Evolutionary conservation across 2,888 invertebrate species (phyloP), one percentile per base, ranked within the genome.

Genomic region (Calliopum simillimum): DNA sequence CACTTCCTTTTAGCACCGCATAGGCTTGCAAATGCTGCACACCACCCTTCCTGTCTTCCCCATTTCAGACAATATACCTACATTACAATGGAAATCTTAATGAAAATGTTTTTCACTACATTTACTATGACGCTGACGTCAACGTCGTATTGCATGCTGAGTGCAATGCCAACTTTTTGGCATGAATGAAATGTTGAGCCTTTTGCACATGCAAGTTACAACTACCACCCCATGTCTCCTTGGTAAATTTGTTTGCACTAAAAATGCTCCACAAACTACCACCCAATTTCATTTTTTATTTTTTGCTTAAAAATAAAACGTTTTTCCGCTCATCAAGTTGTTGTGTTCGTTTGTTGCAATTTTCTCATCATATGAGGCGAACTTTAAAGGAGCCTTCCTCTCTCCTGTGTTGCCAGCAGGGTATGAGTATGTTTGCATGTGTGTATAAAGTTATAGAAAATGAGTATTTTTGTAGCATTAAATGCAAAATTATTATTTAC

Each of bases 401-500:
- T 47, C 3, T 16, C n/a, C 51, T 51, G 11, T 21, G 51, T 53
- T 23, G 21, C 21, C 23, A 23, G 25, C 58, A 33, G 11, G 13
- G 4, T 16, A 16, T 11, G 21, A 41, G 21, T n/a, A 46, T 66
- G 41, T 47, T 14, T 58, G 49, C 23, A 47, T 56, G 16, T 67
- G 16, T 25, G 46, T 3, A 61, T 21, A 21, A 44, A 43, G 66
- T 46, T n/a, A 44, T 66, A 44, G 44, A 41, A 51, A 53, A 64
- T 49, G 8, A 44, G 61, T 51, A 64, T 53, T 66, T 55, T 69
- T 66, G 64, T 64, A 62, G 69, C 61, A 69, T 75, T 75, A 72
- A 74, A 75, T 74, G 75, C 70, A 71, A 74, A 76, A 77, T 76
- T 73, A 73, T 67, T 70, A 69, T 49, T 2, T 61, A 66, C 41